phyloP scores from a whole-genome alignment of 2,113 vertebrate species.

The Syngnathus scovelli region DNA sequence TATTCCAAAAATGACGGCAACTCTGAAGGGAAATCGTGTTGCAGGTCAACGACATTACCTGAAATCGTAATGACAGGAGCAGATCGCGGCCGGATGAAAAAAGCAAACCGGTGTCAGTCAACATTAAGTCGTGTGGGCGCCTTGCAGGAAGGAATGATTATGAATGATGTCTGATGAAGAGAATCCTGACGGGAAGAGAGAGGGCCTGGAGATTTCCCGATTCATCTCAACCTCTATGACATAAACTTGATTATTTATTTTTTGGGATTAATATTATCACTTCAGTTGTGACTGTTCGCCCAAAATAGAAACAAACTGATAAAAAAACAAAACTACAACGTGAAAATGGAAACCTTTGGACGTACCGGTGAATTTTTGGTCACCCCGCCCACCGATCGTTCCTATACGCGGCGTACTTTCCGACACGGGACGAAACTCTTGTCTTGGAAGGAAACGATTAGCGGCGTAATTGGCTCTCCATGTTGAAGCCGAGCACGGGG shows the following conservation, averaged over 20 bases:
- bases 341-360: background rate
- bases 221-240: background rate
- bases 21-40: background rate
- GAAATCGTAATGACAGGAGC: background rate
- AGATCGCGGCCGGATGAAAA: background rate
- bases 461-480: constrained; percentile 61
- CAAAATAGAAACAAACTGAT: background rate
- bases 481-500: constrained; percentile 45
- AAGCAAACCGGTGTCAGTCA: background rate
- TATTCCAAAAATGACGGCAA: background rate
- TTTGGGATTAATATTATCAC: background rate
- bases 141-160: background rate
- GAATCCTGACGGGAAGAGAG: background rate
- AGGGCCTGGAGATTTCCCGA: background rate
- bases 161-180: constrained; percentile 3
- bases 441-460: constrained; percentile 37
- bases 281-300: background rate
- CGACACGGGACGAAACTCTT: background rate
- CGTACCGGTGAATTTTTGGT: background rate
- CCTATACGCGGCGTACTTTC: background rate
- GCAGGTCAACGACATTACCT: background rate
- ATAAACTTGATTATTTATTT: background rate
- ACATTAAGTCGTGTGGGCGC: background rate
- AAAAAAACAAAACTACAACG: no score
- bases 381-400: background rate